Conservation (phyloP, 2,113 vertebrate species). For the Orcinus orca region DNA sequence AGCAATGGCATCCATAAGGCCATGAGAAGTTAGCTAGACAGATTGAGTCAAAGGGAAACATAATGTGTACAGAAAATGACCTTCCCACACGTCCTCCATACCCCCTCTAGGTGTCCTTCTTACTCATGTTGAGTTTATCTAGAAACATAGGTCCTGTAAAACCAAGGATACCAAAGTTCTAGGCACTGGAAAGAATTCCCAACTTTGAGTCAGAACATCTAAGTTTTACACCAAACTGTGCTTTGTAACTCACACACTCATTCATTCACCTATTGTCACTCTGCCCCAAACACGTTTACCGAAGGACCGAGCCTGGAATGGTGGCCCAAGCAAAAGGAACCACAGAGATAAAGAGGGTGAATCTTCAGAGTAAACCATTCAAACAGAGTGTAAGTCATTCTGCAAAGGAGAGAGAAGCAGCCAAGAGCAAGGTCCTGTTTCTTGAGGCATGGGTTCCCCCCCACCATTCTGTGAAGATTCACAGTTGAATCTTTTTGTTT, state of each 20-base stretch:
- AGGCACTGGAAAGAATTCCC: background rate
- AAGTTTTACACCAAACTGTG: no score
- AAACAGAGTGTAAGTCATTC: background rate
- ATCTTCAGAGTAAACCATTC: no score
- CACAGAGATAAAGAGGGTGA: background rate
- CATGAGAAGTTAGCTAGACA: background rate
- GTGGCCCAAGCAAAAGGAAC: background rate
- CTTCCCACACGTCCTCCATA: background rate
- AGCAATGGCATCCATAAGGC: background rate
- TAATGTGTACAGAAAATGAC: background rate
- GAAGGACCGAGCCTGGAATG: accelerated
- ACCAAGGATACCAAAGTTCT: background rate
- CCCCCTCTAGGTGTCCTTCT: background rate
- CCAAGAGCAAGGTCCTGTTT: background rate
- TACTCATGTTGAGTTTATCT: background rate
- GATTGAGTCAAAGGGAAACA: background rate
- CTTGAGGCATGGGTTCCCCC: no score
- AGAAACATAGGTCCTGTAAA: background rate
- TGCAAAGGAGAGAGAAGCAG: background rate
- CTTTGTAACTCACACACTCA: accelerated
- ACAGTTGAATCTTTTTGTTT: conserved; percentile 70
- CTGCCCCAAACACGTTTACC: no score
- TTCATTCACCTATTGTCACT: accelerated
- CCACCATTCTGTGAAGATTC: background rate
- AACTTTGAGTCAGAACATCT: background rate